These are phyloP conservation scores for Ursus arctos DNA, from an alignment of 2,113 vertebrate species.

Conservation along the genomic window DNA sequence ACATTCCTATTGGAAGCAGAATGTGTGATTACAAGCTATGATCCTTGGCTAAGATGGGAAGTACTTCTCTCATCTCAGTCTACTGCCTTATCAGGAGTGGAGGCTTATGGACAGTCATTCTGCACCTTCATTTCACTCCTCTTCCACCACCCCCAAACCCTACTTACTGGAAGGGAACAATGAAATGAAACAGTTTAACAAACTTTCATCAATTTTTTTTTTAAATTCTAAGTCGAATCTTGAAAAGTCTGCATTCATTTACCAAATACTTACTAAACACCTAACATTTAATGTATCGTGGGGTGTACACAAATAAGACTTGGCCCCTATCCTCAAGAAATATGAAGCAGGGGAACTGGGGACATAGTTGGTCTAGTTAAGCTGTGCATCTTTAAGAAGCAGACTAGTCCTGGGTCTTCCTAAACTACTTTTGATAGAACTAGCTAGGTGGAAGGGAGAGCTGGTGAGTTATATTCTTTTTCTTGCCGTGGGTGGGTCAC, in stretches of 20 bases:
- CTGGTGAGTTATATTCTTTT: neutral
- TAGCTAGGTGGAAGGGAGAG: neutral
- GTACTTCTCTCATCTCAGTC: neutral
- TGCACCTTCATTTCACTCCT: neutral
- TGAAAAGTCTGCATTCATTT: neutral
- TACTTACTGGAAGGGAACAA: neutral
- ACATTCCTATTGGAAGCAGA: neutral
- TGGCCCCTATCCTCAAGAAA: neutral
- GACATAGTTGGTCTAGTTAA: slow-evolving; percentile 11
- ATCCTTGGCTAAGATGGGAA: neutral
- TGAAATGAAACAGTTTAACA: neutral
- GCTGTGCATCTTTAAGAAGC: neutral
- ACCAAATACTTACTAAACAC: neutral
- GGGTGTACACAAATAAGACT: neutral
- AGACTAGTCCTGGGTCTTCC: neutral
- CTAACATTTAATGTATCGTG: slow-evolving; percentile 2
- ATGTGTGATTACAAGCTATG: neutral
- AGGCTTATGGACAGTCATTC: neutral
- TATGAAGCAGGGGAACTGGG: neutral
- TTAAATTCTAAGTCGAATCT: neutral
- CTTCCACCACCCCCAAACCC: neutral
- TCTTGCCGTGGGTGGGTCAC: neutral
- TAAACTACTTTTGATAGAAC: neutral
- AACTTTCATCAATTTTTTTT: neutral
- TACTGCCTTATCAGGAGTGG: neutral